Evolutionary conservation across 2,888 invertebrate species (phyloP).

Genomic region (Timema podura): DNA sequence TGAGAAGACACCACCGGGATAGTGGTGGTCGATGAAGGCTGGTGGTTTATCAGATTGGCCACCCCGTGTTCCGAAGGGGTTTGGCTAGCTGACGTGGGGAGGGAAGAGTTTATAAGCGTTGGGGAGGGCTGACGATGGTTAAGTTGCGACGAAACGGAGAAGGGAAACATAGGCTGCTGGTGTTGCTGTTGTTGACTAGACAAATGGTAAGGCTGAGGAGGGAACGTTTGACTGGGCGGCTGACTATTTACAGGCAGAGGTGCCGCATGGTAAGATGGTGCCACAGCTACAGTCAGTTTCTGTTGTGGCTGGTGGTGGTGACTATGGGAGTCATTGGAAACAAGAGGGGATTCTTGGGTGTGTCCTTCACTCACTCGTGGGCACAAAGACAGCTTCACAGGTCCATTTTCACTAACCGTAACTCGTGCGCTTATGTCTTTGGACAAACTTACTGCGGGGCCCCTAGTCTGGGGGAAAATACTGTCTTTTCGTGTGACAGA

Average conservation of each 20-base stretch:
- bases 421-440: background rate
- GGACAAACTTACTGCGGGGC: background rate
- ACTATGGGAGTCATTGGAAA: too few species aligned
- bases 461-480: background rate
- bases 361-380: background rate
- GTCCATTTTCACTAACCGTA: background rate
- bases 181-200: constrained; percentile 11
- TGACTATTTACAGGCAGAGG: constrained; percentile 6
- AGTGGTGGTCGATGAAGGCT: background rate
- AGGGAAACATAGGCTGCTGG: background rate
- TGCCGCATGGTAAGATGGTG: constrained; percentile 9
- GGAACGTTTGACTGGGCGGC: background rate
- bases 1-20: background rate
- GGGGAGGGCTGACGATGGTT: background rate
- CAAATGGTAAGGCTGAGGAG: constrained; percentile 6
- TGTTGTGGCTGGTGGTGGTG: background rate
- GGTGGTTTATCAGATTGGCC: background rate
- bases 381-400: background rate
- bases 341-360: background rate
- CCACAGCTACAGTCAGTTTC: background rate
- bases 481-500: constrained; percentile 5
- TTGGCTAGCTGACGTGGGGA: background rate
- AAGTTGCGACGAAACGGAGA: background rate
- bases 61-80: background rate
- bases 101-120: background rate